Percentiles rank a stretch among this genome's conserved stretches.
Evolutionary conservation across 2,888 invertebrate species (phyloP).

Genomic region (Chrysopilus asiliformis): DNA sequence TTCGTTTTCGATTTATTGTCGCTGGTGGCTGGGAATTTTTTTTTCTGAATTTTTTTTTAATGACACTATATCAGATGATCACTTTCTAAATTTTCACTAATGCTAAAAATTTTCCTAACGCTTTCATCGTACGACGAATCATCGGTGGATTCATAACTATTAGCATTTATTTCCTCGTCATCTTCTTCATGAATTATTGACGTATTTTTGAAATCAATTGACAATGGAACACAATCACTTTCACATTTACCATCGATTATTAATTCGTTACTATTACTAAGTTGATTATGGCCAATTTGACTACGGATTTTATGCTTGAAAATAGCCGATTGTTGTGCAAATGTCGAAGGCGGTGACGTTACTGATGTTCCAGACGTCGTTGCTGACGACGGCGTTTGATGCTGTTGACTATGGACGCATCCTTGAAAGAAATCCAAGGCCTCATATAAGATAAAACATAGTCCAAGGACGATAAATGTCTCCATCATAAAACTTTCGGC

Average conservation of each 20-base stretch:
- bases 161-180: conserved; percentile 1
- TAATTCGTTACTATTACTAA: not conserved
- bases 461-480: conserved; percentile 51
- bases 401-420: conserved; percentile 30
- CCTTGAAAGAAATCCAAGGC: conserved; percentile 50
- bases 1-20: too few species aligned
- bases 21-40: too few species aligned
- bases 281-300: too few species aligned
- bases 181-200: too few species aligned
- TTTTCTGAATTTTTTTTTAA: too few species aligned
- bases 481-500: conserved; percentile 37
- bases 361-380: not conserved
- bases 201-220: conserved; percentile 3
- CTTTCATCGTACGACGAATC: conserved; percentile 9
- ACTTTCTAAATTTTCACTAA: conserved; percentile 14
- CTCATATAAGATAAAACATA: conserved; percentile 54
- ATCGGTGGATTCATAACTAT: conserved; percentile 9
- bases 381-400: conserved; percentile 11
- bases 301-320: too few species aligned
- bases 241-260: conserved; percentile 4
- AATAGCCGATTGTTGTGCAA: too few species aligned
- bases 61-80: conserved; percentile 7
- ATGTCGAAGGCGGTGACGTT: conserved; percentile 6
- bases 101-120: conserved; percentile 14
- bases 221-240: conserved; percentile 2